Evolutionary conservation across 2,888 invertebrate genomes (phyloP), one percentile per base, ranked within the genome.

Genomic region (Anodontia alba): DNA sequence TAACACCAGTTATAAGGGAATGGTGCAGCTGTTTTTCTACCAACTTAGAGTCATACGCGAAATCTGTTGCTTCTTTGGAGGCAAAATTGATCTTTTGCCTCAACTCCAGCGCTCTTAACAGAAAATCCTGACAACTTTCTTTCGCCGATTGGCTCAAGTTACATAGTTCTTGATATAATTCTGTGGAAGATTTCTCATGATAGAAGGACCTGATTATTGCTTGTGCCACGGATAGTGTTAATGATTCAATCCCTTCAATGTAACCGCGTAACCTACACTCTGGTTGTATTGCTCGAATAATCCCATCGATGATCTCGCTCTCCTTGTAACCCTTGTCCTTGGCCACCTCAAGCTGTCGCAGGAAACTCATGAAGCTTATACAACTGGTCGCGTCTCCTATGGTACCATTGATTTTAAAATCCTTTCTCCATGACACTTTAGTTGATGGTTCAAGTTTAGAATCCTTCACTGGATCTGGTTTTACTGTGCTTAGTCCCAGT

Each of bases 61-160:
- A 36, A 12, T 17, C 67, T 23, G n/a, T 42, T 12, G 23, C 67
- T 23, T 51, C 33, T 15, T 33, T 36, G 5, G n/a, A n/a, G n/a
- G n/a, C n/a, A n/a, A n/a, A n/a, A n/a, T n/a, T n/a, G n/a, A n/a
- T n/a, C n/a, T n/a, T 54, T 72, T 51, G 69, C 43, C 69, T 42
- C 29, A 69, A 69, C 5, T 69, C 69, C 20, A 69, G 26, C 43
- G 69, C 69, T 5, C 43, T 15, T 8, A 69, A 69, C 29, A 69
- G 1, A 43, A 69, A 69, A 17, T 69, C 69, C 43, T 69, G 69
- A 2, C 43, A 29, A 43, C n/a, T n/a, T 43, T 69, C 69, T 69
- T 69, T 69, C 3, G 42, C 1, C 1, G 42, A 43, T 43, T 69
- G 69, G 17, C 20, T 26, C 10, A 69, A 43, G 12, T 42, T 69